Conservation (phyloP, 2,797 vertebrate genomes). For the Prionace glauca region DNA sequence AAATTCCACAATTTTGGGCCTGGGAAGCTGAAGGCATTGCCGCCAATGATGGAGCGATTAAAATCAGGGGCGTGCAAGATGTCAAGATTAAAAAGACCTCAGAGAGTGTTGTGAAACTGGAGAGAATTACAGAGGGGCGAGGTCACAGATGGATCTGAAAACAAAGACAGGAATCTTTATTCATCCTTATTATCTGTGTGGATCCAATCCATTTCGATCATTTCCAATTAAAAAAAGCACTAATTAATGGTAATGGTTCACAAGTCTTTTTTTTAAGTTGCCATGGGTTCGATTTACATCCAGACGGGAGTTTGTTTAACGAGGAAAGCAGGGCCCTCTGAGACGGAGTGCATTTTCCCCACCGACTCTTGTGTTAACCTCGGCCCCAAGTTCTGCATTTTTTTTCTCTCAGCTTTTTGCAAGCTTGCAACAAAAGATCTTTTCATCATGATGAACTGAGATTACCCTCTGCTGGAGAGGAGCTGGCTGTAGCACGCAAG, state of each 20-base stretch:
- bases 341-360: not conserved
- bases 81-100: not conserved
- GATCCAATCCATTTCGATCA: not conserved
- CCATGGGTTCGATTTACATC: not conserved
- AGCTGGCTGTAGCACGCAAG: too few relatives aligned
- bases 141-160: not conserved
- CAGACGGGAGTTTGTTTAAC: not conserved
- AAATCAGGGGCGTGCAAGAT: not conserved
- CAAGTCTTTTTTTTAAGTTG: not conserved
- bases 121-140: not conserved
- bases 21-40: not conserved
- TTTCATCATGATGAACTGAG: constrained; percentile 6
- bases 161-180: not conserved
- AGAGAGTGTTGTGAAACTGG: not conserved
- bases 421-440: not conserved
- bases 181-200: too few relatives aligned
- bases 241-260: not conserved
- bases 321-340: not conserved
- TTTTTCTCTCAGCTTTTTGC: not conserved
- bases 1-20: not conserved
- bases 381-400: not conserved
- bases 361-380: not conserved
- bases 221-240: not conserved
- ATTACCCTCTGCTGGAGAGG: not conserved
- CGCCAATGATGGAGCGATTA: not conserved